Base-by-base conservation (phyloP, 2,888 invertebrate species). In the Psococerastis gibbosa region DNA sequence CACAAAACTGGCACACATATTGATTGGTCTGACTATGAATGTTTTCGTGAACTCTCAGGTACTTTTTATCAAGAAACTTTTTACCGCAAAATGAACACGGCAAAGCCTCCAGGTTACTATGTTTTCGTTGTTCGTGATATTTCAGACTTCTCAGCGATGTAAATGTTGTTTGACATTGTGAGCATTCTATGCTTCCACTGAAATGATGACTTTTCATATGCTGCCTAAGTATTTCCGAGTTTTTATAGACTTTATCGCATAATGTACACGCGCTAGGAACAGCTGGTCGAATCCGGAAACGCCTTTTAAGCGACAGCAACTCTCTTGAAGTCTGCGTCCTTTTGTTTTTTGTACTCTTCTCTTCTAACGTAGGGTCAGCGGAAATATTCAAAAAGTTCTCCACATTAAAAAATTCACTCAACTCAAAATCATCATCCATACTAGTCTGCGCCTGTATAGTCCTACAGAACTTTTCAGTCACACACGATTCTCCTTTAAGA, bases 61-160 rank as follows among this genome's bases (percentile, higher is more conserved):
- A 38, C 20, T 38, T 38, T 38, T 38, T 38, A 38, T 38, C 38
- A n/a, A 38, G 20, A 20, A 38, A 38, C 22, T 38, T 38, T 38
- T 38, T 38, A 3, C 38, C 38, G 20, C 38, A 38, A 38, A 38
- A 38, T 3, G 38, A 38, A 11, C 38, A 38, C 3, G 38, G 38
- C 4, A 38, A 16, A 4, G 38, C 17, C 20, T 38, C 38, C n/a
- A 38, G 22, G 20, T 38, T 38, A 11, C 38, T 38, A 11, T 38
- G 38, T 15, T 38, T 38, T 20, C 38, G 15, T 20, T 38, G 38
- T 11, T 38, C 38, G 20, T 38, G 38, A 20, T 38, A 38, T 38
- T 38, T 38, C 6, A 38, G 22, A 20, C 38, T 38, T 15, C 38
- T 15, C 11, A 38, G 22, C n/a, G 38, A 38, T 3, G 38, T 18